Percentiles rank a stretch among this genome's conserved stretches.
These are phyloP conservation scores for Columba janthina DNA, from an alignment of 2,113 vertebrate species.

Conservation along the genomic window DNA sequence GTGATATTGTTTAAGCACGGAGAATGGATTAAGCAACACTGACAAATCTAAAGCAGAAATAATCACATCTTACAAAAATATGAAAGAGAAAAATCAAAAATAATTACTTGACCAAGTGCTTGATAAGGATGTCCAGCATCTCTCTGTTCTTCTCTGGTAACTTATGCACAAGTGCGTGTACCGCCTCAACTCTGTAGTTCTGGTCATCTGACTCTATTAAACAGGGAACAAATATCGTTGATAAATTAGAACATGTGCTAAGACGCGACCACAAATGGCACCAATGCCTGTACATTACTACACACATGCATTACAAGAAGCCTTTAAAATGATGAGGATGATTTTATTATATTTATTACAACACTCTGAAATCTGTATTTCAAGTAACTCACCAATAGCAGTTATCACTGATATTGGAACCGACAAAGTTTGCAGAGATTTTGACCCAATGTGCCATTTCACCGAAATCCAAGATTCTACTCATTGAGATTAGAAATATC, in stretches of 20 bases:
- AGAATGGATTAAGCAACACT: neutral
- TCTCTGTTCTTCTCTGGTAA: constrained; percentile 92
- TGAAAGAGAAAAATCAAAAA: neutral
- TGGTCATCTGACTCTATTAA: constrained; percentile 93
- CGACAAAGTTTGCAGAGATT: neutral
- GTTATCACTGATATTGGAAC: neutral
- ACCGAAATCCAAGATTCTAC: neutral
- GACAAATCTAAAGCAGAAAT: neutral
- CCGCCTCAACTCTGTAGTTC: constrained; percentile 93
- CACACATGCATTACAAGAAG: neutral
- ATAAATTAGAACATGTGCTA: neutral
- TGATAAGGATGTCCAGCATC: constrained; percentile 95
- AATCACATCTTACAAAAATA: neutral
- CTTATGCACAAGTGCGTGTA: constrained; percentile 90
- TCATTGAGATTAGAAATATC: neutral
- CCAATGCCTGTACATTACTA: neutral
- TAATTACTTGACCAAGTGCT: constrained; percentile 90
- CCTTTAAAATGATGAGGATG: neutral
- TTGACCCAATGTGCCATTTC: neutral
- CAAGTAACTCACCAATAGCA: neutral
- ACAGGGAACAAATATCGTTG: neutral
- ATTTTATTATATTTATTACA: neutral
- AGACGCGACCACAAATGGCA: neutral
- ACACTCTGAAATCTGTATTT: neutral
- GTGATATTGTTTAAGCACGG: neutral